Percentiles rank a stretch among this genome's conserved stretches.
Evolutionary conservation across 2,113 vertebrate genomes (phyloP).

Genomic region (Cervus canadensis): DNA sequence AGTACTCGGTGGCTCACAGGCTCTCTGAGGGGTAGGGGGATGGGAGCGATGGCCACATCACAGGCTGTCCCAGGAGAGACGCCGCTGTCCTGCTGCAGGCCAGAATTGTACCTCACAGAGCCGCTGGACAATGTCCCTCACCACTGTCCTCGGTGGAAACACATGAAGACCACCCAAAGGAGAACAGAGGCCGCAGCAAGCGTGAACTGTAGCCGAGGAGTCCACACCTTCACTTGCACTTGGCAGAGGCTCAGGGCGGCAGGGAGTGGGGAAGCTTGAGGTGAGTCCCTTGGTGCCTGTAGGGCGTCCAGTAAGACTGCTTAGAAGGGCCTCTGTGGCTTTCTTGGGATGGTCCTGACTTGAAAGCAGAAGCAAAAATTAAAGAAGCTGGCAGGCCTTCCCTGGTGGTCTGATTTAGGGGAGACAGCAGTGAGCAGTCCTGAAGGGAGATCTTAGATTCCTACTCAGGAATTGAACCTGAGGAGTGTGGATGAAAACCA

Average conservation of each 20-base stretch:
- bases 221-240: not conserved
- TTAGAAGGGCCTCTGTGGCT: not conserved
- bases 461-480: too few relatives aligned
- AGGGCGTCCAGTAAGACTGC: not conserved
- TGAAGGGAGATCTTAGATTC: too few relatives aligned
- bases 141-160: too few relatives aligned
- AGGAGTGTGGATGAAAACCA: too few relatives aligned
- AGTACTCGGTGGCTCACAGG: not conserved
- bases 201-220: too few relatives aligned
- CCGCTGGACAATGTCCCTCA: not conserved
- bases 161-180: not conserved
- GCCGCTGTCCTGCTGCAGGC: not conserved
- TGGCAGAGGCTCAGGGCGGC: not conserved
- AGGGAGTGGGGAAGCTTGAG: too few relatives aligned
- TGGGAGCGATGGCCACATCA: accelerated
- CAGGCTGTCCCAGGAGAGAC: not conserved
- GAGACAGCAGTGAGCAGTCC: too few relatives aligned
- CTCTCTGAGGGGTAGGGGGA: not conserved
- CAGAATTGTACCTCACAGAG: not conserved
- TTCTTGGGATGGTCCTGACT: not conserved
- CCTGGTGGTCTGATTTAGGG: too few relatives aligned
- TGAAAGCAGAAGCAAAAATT: not conserved
- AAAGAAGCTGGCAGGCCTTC: not conserved
- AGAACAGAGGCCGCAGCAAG: not conserved
- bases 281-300: not conserved